Percentiles rank a stretch among this genome's conserved stretches.
phyloP scores from a whole-genome alignment of 2,113 vertebrate genomes.

The Typhlomys cinereus region DNA sequence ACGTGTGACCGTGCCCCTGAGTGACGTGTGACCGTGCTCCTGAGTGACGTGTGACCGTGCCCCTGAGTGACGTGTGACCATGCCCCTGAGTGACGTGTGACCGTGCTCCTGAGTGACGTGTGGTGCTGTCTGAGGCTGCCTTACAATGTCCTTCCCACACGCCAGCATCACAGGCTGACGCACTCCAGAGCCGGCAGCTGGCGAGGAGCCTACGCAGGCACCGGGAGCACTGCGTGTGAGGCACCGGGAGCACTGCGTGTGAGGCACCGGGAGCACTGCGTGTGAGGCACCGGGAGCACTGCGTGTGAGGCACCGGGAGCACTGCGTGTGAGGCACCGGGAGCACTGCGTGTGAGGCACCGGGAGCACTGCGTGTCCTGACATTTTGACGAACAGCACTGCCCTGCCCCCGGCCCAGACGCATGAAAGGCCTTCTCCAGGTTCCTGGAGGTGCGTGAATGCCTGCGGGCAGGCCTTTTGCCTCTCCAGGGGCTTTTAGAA shows the following conservation, averaged over 20 bases:
- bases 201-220: no score
- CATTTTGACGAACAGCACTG: not conserved
- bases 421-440: not conserved
- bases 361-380: not conserved
- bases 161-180: rapidly evolving
- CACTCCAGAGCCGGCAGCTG: not conserved
- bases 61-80: no score
- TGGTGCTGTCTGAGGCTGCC: no score
- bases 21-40: no score
- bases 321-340: not conserved
- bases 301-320: not conserved
- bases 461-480: not conserved
- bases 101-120: no score
- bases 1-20: no score
- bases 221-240: no score
- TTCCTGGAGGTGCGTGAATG: slow-evolving; percentile 11
- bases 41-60: no score
- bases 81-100: no score
- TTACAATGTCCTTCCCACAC: no score
- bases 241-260: no score
- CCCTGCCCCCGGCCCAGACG: not conserved
- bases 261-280: not conserved
- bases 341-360: not conserved
- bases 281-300: not conserved
- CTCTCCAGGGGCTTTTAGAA: slow-evolving; percentile 21